Base-by-base conservation (phyloP, 2,888 invertebrate species). In the Acleris literana region DNA sequence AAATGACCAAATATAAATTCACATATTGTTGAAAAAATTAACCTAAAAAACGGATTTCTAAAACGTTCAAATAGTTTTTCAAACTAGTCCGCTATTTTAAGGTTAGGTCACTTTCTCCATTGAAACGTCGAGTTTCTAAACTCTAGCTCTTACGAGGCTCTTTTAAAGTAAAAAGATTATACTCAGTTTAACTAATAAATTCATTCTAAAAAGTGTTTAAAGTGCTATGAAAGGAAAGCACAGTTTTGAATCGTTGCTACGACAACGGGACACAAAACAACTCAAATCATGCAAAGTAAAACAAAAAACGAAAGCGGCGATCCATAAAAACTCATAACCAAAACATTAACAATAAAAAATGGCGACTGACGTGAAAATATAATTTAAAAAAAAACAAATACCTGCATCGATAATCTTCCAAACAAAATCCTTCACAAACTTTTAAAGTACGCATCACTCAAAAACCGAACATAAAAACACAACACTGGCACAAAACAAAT, bases 341-440 rank as follows among this genome's bases (percentile, higher is more conserved):
- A 29, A 33, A 9, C 33, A 33, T 33, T 2, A 33, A 33, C 6
- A 9, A 33, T 3, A 0, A 33, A 33, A 9, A 33, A 33, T 7
- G 7, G 7, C 6, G 2, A 6, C 16, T 46, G 16, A 46, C 17
- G n/a, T 2, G 16, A n/a, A 44, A n/a, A 20, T 17, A 3, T 18
- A n/a, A 22, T 54, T 44, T 25, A 61, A 53, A 5, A 25, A 70
- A 72, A 71, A 78, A 75, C 72, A 65, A 68, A 74, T 80, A 90
- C 90, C 90, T 90, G 90, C 90, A 90, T 90, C 76, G 82, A 86
- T 80, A 75, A 72, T 70, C 72, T 72, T 76, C 79, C 69, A 72
- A 74, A 75, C 70, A 69, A 71, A 77, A 76, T 76, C 77, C 79
- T 71, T 74, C 66, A 68, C 71, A 69, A 76, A 69, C 72, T 63